Conservation (phyloP, 2,888 invertebrate genomes). For the Cryptus viduatorius region DNA sequence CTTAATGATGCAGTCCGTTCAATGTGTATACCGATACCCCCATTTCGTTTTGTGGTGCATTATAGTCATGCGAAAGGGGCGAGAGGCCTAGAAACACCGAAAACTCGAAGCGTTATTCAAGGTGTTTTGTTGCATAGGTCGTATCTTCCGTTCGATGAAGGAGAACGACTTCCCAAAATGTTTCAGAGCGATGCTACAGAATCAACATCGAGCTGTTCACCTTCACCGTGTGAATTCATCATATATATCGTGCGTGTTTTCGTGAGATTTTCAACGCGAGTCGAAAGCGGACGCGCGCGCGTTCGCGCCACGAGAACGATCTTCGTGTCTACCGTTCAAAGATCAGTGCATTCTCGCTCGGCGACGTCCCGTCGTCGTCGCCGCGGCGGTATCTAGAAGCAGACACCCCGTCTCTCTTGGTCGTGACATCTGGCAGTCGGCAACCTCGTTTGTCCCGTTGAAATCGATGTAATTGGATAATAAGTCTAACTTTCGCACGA, state of each 20-base stretch:
- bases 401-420: slow-evolving; percentile 67
- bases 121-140: slow-evolving; percentile 26
- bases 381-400: slow-evolving; percentile 59
- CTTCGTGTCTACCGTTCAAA: slow-evolving; percentile 69
- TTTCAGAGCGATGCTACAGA: neutral
- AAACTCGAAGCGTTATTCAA: slow-evolving; percentile 29
- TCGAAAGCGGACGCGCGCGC: slow-evolving; percentile 57
- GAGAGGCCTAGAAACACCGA: slow-evolving; percentile 19
- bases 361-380: slow-evolving; percentile 58
- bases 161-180: slow-evolving; percentile 7
- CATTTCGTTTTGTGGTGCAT: slow-evolving; percentile 32
- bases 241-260: slow-evolving; percentile 52
- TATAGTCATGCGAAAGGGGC: slow-evolving; percentile 44
- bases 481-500: slow-evolving; percentile 76
- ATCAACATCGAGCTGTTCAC: neutral
- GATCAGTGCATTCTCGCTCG: slow-evolving; percentile 63
- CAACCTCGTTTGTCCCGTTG: slow-evolving; percentile 81
- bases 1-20: slow-evolving; percentile 46
- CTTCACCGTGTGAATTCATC: slow-evolving; percentile 5
- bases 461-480: slow-evolving; percentile 83
- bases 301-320: slow-evolving; percentile 74
- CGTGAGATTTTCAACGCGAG: slow-evolving; percentile 48
- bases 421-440: slow-evolving; percentile 83
- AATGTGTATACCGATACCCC: neutral
- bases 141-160: slow-evolving; percentile 17